Conservation (phyloP, 2,797 vertebrate species). For the Chrysolophus pictus region DNA sequence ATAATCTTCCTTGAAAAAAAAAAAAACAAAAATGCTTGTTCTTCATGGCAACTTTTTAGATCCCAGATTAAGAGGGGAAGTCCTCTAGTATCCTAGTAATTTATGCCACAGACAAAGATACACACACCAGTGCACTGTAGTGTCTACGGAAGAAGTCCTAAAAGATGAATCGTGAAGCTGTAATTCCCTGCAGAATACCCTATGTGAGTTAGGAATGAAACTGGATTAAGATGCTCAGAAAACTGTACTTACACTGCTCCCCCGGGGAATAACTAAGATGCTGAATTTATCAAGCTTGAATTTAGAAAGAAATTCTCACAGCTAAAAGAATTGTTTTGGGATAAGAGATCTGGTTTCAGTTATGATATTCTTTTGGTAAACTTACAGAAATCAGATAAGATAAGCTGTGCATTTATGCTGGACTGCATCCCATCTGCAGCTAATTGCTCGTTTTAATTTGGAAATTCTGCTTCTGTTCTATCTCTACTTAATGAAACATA, state of each 20-base stretch:
- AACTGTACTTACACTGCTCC: not conserved
- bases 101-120: not conserved
- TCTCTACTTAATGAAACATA: not conserved
- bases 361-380: not conserved
- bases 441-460: not conserved
- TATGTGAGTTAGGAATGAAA: not conserved
- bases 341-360: not conserved
- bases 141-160: not conserved
- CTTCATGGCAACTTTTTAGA: not conserved
- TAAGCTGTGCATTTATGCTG: not conserved
- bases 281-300: not conserved
- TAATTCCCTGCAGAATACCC: not conserved
- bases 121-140: not conserved
- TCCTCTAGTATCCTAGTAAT: not conserved
- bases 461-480: not conserved
- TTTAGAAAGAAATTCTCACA: not conserved
- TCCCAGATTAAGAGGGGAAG: not conserved
- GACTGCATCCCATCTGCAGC: not conserved
- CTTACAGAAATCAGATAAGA: not conserved
- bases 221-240: conserved; percentile 23
- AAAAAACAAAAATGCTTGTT: not conserved
- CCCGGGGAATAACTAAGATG: not conserved
- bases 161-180: not conserved
- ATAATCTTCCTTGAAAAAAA: not conserved
- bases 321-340: not conserved